phyloP scores from a whole-genome alignment of 2,797 vertebrate genomes.

The Acanthopagrus latus region DNA sequence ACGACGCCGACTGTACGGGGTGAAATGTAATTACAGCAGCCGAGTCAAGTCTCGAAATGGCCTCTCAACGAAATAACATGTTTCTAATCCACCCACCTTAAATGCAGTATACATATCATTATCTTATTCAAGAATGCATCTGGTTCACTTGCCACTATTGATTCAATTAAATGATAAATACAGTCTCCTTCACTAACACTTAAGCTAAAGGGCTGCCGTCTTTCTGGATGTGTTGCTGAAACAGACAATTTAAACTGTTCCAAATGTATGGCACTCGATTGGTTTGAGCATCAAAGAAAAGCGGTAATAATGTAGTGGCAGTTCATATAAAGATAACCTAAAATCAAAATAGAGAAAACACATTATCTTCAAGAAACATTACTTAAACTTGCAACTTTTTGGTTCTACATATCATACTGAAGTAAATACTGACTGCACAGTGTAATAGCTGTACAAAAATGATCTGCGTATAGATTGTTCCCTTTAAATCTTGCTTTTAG shows the following conservation, averaged over 20 bases:
- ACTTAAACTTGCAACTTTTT: not conserved
- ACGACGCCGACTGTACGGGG: not conserved
- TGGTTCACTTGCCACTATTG: conserved; percentile 6
- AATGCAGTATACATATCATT: not conserved
- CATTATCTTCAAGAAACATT: too few relatives aligned
- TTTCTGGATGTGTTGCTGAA: not conserved
- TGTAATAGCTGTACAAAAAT: too few relatives aligned
- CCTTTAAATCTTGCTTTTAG: too few relatives aligned
- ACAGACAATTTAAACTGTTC: not conserved
- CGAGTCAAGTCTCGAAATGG: not conserved
- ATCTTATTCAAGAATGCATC: not conserved
- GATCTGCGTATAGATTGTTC: too few relatives aligned
- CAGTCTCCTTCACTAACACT: not conserved
- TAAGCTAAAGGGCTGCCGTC: not conserved
- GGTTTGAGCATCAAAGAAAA: not conserved
- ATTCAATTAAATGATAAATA: conserved; percentile 24
- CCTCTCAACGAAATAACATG: conserved; percentile 2
- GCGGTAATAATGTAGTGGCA: not conserved
- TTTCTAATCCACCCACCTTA: conserved; percentile 1
- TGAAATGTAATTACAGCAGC: conserved; percentile 15
- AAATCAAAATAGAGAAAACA: not conserved
- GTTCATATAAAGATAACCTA: not conserved
- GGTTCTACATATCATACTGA: too few relatives aligned
- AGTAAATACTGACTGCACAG: too few relatives aligned
- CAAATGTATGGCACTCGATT: too few relatives aligned